A percentile compares a stretch with the other conserved stretches of the same genome.
Evolutionary conservation across 2,113 vertebrate species (phyloP).

Genomic region (Sterrhoptilus dennistouni): DNA sequence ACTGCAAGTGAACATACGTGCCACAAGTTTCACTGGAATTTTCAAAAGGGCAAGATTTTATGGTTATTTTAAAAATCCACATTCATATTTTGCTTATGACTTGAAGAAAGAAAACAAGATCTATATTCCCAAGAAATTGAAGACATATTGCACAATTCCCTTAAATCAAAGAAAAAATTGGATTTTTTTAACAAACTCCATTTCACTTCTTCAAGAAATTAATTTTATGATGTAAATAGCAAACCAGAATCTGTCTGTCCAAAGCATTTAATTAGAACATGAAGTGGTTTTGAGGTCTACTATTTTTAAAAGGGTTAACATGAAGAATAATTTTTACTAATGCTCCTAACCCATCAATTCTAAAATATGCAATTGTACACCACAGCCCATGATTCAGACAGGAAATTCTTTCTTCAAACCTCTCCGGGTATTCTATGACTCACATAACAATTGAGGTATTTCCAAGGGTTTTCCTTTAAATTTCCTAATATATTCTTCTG

Average conservation of each 20-base stretch:
- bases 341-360: background rate
- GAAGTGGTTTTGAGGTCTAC: background rate
- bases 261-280: background rate
- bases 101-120: background rate
- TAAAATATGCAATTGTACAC: conserved; percentile 6
- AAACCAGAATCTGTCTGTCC: background rate
- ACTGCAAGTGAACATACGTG: background rate
- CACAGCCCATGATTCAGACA: conserved; percentile 31
- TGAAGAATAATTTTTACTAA: background rate
- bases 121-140: background rate
- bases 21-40: background rate
- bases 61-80: background rate
- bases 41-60: background rate
- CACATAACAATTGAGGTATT: conserved; percentile 31
- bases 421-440: conserved; percentile 6
- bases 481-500: conserved; percentile 24
- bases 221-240: background rate
- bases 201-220: background rate
- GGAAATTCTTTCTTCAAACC: conserved; percentile 50
- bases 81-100: background rate
- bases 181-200: background rate
- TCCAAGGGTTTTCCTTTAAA: conserved; percentile 38
- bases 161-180: background rate
- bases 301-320: conserved; percentile 13
- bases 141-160: background rate